Evolutionary conservation across 2,113 vertebrate species (phyloP), one percentile per base, ranked within the genome.

Genomic region (Bagarius yarrelli): DNA sequence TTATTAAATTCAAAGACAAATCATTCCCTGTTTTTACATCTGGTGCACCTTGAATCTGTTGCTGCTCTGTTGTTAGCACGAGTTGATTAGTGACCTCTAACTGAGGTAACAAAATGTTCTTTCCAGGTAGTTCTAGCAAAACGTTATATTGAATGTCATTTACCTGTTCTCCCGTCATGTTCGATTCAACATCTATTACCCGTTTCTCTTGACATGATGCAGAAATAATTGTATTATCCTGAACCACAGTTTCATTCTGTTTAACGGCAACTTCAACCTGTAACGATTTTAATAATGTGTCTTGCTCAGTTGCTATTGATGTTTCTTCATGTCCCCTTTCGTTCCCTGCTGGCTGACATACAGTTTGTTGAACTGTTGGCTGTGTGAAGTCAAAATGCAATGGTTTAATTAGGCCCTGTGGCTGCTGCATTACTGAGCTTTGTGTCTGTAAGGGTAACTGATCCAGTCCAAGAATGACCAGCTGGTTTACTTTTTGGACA

Each of bases 401-500:
- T 0, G 79, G 71, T 76, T 89, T 86, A 27, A 85, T 67, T 30
- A 81, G 44, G 25, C 85, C 85, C 27, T 87, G 76, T 14, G 88
- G 6, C 81, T 88, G 86, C 23, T 90, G 91, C 13, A 90, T 77
- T 70, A 88, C 88, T 60, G 88, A 69, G 8, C 86, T 86, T 40
- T 88, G 87, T 8, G 89, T 85, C 78, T 91, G 52, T 36, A 87
- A 86, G 1, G 91, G 89, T 67, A 93, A 87, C 80, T 90, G 92
- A 57, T 81, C 83, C 18, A 76, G 23, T 15, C 92, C 91, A 80
- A 92, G 34, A 61, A 93, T 89, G 16, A 93, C 92, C 50, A 93
- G 88, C 79, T 93, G 91, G 60, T 93, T 92, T 5, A 92, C 92
- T 87, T 88, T 91, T 69, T 93, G 90, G 19, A 93, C 91, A 83